Percentiles rank a stretch among this genome's conserved stretches.
phyloP scores from a whole-genome alignment of 2,113 vertebrate species.

The Mesitornis unicolor region DNA sequence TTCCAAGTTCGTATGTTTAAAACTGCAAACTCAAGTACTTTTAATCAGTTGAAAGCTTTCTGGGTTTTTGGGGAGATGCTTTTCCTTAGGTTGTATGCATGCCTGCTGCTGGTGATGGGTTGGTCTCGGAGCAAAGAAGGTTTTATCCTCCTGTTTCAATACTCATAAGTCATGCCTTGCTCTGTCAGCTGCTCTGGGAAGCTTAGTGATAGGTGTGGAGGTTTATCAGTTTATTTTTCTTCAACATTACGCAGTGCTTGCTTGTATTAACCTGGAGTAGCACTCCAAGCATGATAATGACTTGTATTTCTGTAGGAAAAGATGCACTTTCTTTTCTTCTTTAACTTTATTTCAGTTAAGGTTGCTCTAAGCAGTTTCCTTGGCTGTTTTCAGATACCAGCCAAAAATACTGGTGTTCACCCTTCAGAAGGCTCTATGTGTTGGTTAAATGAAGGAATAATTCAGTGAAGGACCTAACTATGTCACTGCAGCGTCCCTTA shows the following conservation, averaged over 20 bases:
- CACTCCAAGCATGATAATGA: background rate
- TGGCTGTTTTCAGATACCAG: background rate
- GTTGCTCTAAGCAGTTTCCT: background rate
- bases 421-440: background rate
- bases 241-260: background rate
- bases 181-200: background rate
- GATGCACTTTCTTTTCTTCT: background rate
- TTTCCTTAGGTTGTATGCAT: background rate
- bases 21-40: background rate
- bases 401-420: background rate
- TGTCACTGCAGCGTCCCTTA: background rate
- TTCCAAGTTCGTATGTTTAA: background rate
- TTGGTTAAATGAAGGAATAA: background rate
- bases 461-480: background rate
- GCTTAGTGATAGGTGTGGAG: background rate
- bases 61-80: fast-evolving
- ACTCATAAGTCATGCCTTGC: background rate
- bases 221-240: background rate
- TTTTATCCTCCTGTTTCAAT: background rate
- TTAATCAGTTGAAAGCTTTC: background rate
- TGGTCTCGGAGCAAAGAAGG: background rate
- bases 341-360: background rate
- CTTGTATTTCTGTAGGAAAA: background rate
- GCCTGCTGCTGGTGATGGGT: background rate
- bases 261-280: background rate